Evolutionary conservation across 2,797 vertebrate species (phyloP), one percentile per base, ranked within the genome.

Genomic region (Ataeniobius toweri): DNA sequence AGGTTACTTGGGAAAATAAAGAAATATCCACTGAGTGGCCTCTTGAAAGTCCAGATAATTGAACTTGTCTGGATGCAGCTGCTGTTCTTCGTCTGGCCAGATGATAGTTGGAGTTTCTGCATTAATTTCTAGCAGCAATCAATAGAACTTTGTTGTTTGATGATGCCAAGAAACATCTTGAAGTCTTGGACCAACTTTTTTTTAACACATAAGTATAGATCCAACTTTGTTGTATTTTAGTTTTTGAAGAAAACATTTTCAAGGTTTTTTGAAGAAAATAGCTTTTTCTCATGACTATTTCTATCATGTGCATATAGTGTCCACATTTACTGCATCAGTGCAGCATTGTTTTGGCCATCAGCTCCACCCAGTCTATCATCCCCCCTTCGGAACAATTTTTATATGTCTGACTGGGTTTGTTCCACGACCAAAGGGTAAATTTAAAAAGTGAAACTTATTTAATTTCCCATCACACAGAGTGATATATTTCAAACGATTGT

Each of bases 41-140:
- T 88, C 75, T 78, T 76, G 71, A 83, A 83, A 76, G 81, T 83
- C 80, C 88, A 87, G 86, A 91, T 83, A 83, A 86, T 91, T 86
- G 86, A 80, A 83, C 88, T 72, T 44, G 80, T 88, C 84, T 90
- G 39, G 0, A 24, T 88, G 85, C 75, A 92, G 92, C 89, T 93
- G 92, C 85, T 82, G 88, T 82, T 83, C 75, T 46, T 85, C 88
- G 87, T 89, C 86, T 68, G 84, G 74, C 69, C 67, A 78, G 85
- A 84, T 63, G 58, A 80, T 68, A 71, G 75, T 51, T 82, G 87
- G 83, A 82, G 85, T 86, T 86, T 74, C 83, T 85, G 36, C 67
- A 16, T 80, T 83, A 86, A 86, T 18, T 58, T 73, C 3, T 24
- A 8, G 14, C 53, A n/a, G 39, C 28, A 59, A 59, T 46, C 16